phyloP scores from a whole-genome alignment of 2,888 invertebrate genomes.

The Acleris laterana region DNA sequence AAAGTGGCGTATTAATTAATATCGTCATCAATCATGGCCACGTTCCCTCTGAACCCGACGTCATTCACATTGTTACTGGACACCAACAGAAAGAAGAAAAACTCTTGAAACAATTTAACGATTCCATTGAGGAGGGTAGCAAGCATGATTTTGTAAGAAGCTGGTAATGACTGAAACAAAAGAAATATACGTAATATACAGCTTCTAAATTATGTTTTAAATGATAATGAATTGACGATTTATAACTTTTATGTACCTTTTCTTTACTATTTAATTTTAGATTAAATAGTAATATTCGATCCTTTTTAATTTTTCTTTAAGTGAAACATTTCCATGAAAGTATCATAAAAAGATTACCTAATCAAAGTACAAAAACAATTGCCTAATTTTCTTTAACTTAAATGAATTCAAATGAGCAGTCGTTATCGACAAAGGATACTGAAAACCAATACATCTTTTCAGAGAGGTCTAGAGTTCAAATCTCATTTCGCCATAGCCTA shows the following conservation, averaged over 20 bases:
- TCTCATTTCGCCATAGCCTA: conserved; percentile 24
- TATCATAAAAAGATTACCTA: too few relatives aligned
- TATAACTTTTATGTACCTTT: too few relatives aligned
- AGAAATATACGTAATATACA: neutral
- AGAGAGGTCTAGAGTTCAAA: conserved; percentile 19
- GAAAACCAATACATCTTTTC: conserved; percentile 33
- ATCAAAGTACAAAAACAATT: too few relatives aligned
- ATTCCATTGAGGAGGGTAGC: conserved; percentile 32
- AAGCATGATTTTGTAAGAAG: conserved; percentile 15
- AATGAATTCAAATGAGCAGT: conserved; percentile 20
- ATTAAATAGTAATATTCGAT: too few relatives aligned
- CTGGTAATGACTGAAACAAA: neutral
- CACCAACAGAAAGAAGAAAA: conserved; percentile 41
- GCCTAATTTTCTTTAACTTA: neutral
- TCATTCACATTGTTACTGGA: conserved; percentile 70
- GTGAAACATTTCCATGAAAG: too few relatives aligned
- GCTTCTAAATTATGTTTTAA: neutral
- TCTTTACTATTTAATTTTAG: too few relatives aligned
- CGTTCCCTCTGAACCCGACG: conserved; percentile 65
- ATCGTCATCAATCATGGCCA: conserved; percentile 74
- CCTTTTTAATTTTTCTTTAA: too few relatives aligned
- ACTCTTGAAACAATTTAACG: conserved; percentile 36
- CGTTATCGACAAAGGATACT: conserved; percentile 31
- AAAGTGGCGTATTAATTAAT: conserved; percentile 77
- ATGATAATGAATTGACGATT: too few relatives aligned